Percentiles rank a stretch among this genome's conserved stretches.
phyloP scores from a whole-genome alignment of 2,888 invertebrate species.

The Malachius bipustulatus region DNA sequence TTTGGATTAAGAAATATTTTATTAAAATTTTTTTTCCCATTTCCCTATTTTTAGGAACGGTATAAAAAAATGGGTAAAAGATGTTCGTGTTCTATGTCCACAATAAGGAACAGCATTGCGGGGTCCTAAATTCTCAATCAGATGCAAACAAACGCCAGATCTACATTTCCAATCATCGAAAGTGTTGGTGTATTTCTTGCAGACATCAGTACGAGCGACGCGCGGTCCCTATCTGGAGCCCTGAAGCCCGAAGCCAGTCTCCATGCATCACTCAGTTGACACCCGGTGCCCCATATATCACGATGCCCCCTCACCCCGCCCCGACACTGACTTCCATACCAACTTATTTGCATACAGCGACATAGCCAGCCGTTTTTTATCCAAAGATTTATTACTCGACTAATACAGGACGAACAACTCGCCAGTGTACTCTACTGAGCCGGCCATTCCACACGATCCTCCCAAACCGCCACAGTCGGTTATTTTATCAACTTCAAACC shows the following conservation, averaged over 20 bases:
- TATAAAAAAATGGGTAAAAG: no score
- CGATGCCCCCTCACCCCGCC: slow-evolving; percentile 24
- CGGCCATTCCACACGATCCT: neutral
- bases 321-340: slow-evolving; percentile 18
- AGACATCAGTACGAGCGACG: slow-evolving; percentile 14
- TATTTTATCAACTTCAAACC: no score
- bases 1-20: no score
- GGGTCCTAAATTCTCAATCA: no score
- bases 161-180: slow-evolving; percentile 25
- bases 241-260: slow-evolving; percentile 24
- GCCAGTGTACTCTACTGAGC: slow-evolving; percentile 1
- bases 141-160: no score
- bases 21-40: no score
- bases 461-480: no score
- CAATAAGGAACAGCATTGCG: no score
- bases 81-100: no score
- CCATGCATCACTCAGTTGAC: slow-evolving; percentile 42
- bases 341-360: slow-evolving; percentile 39
- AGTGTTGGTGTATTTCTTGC: slow-evolving; percentile 23
- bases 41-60: no score
- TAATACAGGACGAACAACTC: slow-evolving; percentile 27
- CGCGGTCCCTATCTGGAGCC: slow-evolving; percentile 11
- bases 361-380: slow-evolving; percentile 33
- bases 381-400: slow-evolving; percentile 38
- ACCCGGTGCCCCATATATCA: slow-evolving; percentile 42